A percentile compares a stretch with the other conserved stretches of the same genome.
Evolutionary conservation across 2,797 vertebrate species (phyloP).

Genomic region (Sebastolobus alascanus): DNA sequence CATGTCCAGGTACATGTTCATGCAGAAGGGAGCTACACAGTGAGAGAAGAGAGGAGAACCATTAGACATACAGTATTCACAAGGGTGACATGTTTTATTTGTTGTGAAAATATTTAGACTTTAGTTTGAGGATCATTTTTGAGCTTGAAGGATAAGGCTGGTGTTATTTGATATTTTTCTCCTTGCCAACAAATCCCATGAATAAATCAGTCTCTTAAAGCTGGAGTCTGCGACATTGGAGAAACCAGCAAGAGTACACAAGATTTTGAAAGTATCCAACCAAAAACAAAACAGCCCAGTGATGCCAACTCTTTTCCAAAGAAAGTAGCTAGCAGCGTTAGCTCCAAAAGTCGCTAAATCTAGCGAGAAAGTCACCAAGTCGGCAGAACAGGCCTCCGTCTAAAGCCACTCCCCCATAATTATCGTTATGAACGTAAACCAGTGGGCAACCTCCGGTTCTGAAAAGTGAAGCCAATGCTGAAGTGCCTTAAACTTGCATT

Average conservation of each 20-base stretch:
- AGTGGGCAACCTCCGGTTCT: too few species aligned
- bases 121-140: background rate
- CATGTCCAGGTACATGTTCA: conserved; percentile 93
- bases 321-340: too few species aligned
- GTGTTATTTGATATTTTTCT: background rate
- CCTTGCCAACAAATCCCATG: background rate
- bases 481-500: too few species aligned
- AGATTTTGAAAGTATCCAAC: background rate
- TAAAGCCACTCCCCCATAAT: background rate
- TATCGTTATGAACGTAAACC: background rate
- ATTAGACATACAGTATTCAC: background rate
- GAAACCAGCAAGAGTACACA: background rate
- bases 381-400: background rate
- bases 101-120: background rate
- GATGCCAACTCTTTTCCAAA: too few species aligned
- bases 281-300: too few species aligned
- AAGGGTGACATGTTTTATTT: background rate
- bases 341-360: background rate
- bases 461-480: rapidly evolving
- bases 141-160: background rate
- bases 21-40: conserved; percentile 91
- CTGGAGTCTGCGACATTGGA: background rate
- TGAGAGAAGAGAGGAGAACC: background rate
- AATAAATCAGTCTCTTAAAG: background rate
- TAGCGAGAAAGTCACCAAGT: background rate